Percentiles rank a stretch among this genome's conserved stretches.
phyloP scores from a whole-genome alignment of 2,113 vertebrate genomes.

The Calidris pugnax region DNA sequence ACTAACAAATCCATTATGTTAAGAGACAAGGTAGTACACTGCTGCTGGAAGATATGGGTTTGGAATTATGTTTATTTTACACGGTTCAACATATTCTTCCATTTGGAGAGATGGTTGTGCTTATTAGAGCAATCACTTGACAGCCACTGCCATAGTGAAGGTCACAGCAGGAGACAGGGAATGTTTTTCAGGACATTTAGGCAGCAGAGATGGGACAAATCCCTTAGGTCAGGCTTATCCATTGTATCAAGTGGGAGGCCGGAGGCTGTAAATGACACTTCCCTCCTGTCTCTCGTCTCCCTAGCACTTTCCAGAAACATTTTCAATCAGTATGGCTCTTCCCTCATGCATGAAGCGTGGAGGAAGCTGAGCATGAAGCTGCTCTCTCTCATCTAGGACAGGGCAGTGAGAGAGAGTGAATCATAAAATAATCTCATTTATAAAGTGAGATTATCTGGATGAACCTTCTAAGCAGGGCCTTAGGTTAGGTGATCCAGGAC shows the following conservation, averaged over 20 bases:
- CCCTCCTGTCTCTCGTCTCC: background rate
- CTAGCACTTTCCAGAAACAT: background rate
- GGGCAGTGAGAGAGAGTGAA: background rate
- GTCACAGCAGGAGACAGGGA: background rate
- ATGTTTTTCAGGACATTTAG: background rate
- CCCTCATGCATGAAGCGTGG: background rate
- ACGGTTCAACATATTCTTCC: background rate
- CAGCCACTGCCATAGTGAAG: background rate
- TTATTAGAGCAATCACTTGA: background rate
- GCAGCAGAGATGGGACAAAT: background rate
- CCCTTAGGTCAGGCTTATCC: background rate
- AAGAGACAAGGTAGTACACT: background rate
- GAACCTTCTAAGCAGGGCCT: background rate
- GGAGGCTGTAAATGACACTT: background rate
- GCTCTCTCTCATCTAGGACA: background rate
- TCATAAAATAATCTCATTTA: background rate
- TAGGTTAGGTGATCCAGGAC: background rate
- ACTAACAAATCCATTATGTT: slow-evolving; percentile 25
- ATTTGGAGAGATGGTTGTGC: background rate
- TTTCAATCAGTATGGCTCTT: background rate
- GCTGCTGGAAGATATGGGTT: background rate
- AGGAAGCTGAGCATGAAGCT: background rate
- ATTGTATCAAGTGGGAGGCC: background rate
- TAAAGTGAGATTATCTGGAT: background rate
- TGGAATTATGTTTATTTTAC: slow-evolving; percentile 5